Evolutionary conservation across 2,888 invertebrate genomes (phyloP).

Genomic region (Margaritifera margaritifera): DNA sequence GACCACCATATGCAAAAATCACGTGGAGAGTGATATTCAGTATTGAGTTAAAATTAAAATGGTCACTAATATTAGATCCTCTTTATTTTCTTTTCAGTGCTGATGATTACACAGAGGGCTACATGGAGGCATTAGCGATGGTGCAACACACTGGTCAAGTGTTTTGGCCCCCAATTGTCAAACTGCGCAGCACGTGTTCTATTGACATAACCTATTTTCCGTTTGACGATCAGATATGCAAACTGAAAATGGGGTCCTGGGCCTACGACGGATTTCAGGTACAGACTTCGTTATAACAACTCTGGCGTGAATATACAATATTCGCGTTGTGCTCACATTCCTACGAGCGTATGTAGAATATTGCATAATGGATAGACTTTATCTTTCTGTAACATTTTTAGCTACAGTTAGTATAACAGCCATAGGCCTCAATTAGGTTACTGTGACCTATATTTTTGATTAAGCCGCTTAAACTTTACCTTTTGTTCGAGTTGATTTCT

Average conservation of each 20-base stretch:
- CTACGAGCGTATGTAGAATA: no score
- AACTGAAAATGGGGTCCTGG: slow-evolving; percentile 67
- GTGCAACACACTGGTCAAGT: slow-evolving; percentile 64
- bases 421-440: no score
- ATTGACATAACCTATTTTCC: slow-evolving; percentile 63
- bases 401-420: no score
- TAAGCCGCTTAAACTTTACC: no score
- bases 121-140: slow-evolving; percentile 76
- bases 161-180: slow-evolving; percentile 71
- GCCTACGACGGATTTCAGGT: slow-evolving; percentile 68
- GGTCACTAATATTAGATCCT: no score
- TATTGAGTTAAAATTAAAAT: not conserved
- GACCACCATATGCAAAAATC: not conserved
- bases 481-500: no score
- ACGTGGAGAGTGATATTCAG: not conserved
- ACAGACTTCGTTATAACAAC: no score
- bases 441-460: no score
- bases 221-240: slow-evolving; percentile 59
- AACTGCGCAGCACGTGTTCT: slow-evolving; percentile 66
- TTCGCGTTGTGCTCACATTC: no score
- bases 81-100: slow-evolving; percentile 29
- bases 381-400: no score
- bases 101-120: slow-evolving; percentile 71
- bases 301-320: no score
- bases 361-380: no score